Conservation (phyloP, 2,113 vertebrate species). For the Heliornis fulica region DNA sequence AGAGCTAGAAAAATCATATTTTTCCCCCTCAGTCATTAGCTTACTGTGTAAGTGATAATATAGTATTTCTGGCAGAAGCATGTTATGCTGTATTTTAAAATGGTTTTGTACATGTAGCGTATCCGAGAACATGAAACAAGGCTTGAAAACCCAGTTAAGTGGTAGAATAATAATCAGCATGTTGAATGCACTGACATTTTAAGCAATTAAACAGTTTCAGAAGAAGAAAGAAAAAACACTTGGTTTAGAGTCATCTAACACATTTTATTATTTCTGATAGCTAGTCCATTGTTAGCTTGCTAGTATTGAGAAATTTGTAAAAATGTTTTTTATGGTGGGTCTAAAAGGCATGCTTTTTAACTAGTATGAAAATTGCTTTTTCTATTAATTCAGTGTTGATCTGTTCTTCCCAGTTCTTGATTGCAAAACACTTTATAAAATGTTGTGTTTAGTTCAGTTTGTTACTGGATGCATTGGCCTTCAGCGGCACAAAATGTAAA, state of each 20-base stretch:
- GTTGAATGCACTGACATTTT: not conserved
- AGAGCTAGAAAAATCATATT: not conserved
- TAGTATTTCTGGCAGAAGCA: not conserved
- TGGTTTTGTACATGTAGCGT: not conserved
- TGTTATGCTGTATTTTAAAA: not conserved
- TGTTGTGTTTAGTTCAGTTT: constrained; percentile 19
- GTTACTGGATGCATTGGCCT: not conserved
- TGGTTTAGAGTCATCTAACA: not conserved
- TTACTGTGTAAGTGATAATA: not conserved
- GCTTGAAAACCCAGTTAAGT: not conserved
- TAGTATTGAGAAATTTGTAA: not conserved
- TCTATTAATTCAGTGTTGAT: constrained; percentile 33
- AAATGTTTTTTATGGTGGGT: not conserved
- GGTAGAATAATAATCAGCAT: not conserved
- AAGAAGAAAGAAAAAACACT: not conserved
- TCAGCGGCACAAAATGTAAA: constrained; percentile 20
- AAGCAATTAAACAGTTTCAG: not conserved
- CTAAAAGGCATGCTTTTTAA: not conserved
- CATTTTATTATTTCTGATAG: not conserved
- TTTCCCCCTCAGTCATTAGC: not conserved
- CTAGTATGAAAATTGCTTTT: not conserved
- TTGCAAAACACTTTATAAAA: not conserved
- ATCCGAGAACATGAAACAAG: not conserved
- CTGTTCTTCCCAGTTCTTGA: constrained; percentile 36
- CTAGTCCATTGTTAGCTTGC: not conserved